phyloP scores from a whole-genome alignment of 2,888 invertebrate genomes.

The Ectobius pallidus region DNA sequence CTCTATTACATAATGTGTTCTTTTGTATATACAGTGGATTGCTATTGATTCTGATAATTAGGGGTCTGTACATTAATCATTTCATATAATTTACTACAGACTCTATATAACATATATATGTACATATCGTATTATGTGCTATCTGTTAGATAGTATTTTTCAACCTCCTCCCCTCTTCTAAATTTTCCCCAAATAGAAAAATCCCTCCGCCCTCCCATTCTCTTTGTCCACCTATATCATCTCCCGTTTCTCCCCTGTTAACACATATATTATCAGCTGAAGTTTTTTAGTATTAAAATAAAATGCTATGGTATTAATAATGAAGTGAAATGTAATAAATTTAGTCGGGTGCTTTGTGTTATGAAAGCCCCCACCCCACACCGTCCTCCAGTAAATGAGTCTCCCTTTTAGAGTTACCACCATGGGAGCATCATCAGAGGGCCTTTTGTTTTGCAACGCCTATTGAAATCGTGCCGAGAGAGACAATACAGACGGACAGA shows the following conservation, averaged over 20 bases:
- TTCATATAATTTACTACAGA: conserved; percentile 13
- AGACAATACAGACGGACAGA: conserved; percentile 25
- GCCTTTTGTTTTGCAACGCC: conserved; percentile 11
- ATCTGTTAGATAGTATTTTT: conserved; percentile 29
- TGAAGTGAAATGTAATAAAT: conserved; percentile 32
- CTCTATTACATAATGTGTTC: conserved; percentile 33
- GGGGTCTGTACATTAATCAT: conserved; percentile 31
- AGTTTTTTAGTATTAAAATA: conserved; percentile 23
- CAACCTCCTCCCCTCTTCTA: not conserved
- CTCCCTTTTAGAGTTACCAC: conserved; percentile 25
- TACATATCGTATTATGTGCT: conserved; percentile 23
- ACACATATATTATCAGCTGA: conserved; percentile 29
- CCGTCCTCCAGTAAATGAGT: conserved; percentile 23
- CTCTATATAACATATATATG: too few relatives aligned
- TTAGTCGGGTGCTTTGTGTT: conserved; percentile 21
- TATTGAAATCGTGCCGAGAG: conserved; percentile 29
- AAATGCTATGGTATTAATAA: conserved; percentile 32
- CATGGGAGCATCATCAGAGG: conserved; percentile 16
- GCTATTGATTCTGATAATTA: conserved; percentile 36
- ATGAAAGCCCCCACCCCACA: not conserved
- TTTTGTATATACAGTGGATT: conserved; percentile 21
- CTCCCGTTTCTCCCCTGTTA: conserved; percentile 13
- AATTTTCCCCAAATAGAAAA: not conserved
- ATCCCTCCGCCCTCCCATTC: not conserved
- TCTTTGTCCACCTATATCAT: conserved; percentile 30